These are phyloP conservation scores for Phalacrocorax pelagicus DNA, from an alignment of 2,113 vertebrate genomes.

Conservation along the genomic window DNA sequence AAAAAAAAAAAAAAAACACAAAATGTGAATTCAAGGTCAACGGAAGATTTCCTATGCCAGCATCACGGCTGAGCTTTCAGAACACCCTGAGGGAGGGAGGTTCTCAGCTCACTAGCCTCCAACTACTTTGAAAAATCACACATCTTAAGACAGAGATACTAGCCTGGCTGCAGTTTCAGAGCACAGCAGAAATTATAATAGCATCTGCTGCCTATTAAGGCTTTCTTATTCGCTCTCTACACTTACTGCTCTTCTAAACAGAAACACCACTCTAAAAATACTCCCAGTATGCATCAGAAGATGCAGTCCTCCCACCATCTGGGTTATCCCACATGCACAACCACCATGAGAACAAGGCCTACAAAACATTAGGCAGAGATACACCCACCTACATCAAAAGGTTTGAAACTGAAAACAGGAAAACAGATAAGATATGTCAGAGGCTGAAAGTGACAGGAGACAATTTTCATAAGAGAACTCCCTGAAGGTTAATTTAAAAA, in stretches of 20 bases:
- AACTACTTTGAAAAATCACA: background rate
- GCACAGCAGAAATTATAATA: background rate
- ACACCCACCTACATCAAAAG: background rate
- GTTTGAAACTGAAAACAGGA: constrained; percentile 2
- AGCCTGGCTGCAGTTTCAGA: background rate
- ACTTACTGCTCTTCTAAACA: background rate
- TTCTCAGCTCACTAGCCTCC: background rate
- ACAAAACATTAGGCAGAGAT: background rate
- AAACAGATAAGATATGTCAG: background rate
- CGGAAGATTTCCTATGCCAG: background rate
- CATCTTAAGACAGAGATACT: background rate
- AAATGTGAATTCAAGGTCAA: background rate
- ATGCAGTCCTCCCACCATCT: background rate
- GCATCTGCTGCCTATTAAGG: background rate
- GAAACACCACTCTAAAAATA: background rate
- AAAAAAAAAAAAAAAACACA: background rate
- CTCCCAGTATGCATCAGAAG: background rate
- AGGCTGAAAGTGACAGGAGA: background rate
- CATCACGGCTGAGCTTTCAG: background rate
- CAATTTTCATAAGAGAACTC: background rate
- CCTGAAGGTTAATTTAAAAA: background rate
- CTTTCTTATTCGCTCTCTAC: background rate
- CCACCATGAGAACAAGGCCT: background rate
- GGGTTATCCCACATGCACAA: background rate
- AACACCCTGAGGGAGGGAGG: background rate